phyloP scores from a whole-genome alignment of 2,888 invertebrate genomes.

The Trissoscelio sp. region DNA sequence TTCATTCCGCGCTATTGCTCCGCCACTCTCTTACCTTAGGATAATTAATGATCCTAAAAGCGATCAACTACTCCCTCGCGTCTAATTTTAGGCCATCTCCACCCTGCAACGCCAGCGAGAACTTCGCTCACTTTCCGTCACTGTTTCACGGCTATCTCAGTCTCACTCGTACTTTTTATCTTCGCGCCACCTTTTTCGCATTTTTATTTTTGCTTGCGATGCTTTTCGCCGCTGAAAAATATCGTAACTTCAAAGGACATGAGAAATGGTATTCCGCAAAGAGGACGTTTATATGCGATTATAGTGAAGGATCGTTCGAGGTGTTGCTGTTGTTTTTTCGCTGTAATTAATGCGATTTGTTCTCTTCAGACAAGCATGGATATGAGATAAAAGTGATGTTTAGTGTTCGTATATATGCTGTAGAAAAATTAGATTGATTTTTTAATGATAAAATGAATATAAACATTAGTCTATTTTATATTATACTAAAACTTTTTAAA shows the following conservation, averaged over 20 bases:
- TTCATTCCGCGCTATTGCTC: constrained; percentile 57
- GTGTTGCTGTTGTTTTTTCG: neutral
- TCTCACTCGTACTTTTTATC: constrained; percentile 11
- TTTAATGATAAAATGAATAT: too few species aligned
- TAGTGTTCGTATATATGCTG: neutral
- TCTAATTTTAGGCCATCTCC: constrained; percentile 78
- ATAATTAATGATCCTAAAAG: constrained; percentile 82
- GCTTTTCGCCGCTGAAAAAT: constrained; percentile 13
- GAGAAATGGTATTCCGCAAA: constrained; percentile 19
- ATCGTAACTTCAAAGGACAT: constrained; percentile 20
- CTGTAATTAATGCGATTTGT: constrained; percentile 11
- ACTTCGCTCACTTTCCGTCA: neutral
- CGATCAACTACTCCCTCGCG: constrained; percentile 80
- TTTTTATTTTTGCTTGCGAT: constrained; percentile 1
- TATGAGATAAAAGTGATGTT: constrained; percentile 5
- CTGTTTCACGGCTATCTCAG: neutral
- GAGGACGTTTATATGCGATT: constrained; percentile 31
- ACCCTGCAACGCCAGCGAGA: constrained; percentile 7
- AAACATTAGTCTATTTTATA: too few species aligned
- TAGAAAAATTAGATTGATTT: constrained; percentile 2
- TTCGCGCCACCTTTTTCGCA: neutral
- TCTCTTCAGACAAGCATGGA: neutral
- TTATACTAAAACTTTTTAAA: too few species aligned
- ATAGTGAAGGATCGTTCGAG: neutral
- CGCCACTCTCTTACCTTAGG: constrained; percentile 74